Base-by-base conservation (phyloP, 2,113 vertebrate species). In the Rhea americana region DNA sequence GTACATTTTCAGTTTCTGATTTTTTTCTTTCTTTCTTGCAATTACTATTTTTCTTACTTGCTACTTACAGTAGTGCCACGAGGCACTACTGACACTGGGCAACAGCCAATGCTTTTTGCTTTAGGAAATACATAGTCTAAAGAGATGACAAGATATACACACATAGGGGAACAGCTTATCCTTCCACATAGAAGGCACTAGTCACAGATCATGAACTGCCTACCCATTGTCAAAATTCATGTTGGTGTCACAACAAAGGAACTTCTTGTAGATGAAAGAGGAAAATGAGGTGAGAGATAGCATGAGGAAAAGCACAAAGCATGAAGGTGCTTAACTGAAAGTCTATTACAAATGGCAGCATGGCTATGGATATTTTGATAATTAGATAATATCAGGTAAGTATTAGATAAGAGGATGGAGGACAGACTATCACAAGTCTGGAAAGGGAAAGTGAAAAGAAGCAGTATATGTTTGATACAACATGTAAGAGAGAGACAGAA, bases 221-320 rank as follows among this genome's bases (percentile, higher is more conserved):
- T 85, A 53, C 25, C 25, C 51, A 53, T 26, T 53, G 51, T 53
- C 51, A 56, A 85, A 91, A 66, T 41, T 85, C 63, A 39, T 82
- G 63, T 58, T 45, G 22, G 39, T 62, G 67, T 66, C 37, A 56
- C 48, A 87, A 45, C 63, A 77, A 85, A 93, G 35, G 22, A 19
- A 13, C n/a, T 3, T 66, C 70, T 77, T 58, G 28, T 6, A 7
- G 43, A 53, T 37, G 82, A 87, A 16, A 79, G 25, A 66, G 45
- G 41, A 85, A 92, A 94, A 93, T 19, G 5, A 87, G 17, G 20
- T n/a, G 26, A 75, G 55, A 80, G 61, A 65, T 67, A 74, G 55
- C 50, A 82, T 0, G 2, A 72, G 56, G 67, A 63, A 78, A 92
- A 66, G 10, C 51, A 55, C 5, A 14, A 59, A 55, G 37, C 16